Evolutionary conservation across 1,140 invertebrate species (phyloP).

Genomic region (Drosophila subpulchrella): DNA sequence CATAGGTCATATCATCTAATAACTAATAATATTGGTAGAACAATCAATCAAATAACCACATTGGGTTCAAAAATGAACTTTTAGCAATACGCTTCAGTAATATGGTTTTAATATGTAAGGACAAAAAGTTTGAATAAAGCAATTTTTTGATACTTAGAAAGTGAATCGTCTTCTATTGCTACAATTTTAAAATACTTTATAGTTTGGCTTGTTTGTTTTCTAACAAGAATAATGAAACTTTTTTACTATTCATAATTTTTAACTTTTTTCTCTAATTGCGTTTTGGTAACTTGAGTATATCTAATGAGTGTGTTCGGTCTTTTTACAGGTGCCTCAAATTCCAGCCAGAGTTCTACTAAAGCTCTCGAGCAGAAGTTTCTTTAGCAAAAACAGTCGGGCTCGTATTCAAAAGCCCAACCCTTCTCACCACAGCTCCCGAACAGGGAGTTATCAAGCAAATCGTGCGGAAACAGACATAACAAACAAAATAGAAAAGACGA

Average conservation of each 20-base stretch:
- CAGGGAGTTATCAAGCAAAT: conserved; percentile 40
- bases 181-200: neutral
- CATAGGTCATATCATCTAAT: conserved; percentile 35
- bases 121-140: conserved; percentile 38
- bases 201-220: conserved; percentile 3
- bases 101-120: conserved; percentile 43
- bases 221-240: neutral
- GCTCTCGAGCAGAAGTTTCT: conserved; percentile 92
- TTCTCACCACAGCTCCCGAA: conserved; percentile 41
- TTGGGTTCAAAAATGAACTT: conserved; percentile 26
- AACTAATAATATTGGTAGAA: conserved; percentile 23
- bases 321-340: conserved; percentile 86
- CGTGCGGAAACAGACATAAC: conserved; percentile 36
- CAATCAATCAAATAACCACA: conserved; percentile 13
- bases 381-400: conserved; percentile 89
- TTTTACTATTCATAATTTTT: conserved; percentile 4
- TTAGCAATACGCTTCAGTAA: conserved; percentile 29
- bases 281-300: neutral
- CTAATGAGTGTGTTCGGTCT: conserved; percentile 34
- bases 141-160: conserved; percentile 45
- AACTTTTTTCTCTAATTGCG: conserved; percentile 1
- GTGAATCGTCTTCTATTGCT: conserved; percentile 28
- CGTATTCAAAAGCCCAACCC: conserved; percentile 43
- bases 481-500: conserved; percentile 43
- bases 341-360: conserved; percentile 91